phyloP scores from a whole-genome alignment of 2,888 invertebrate species.

The Reticulitermes lucifugus region DNA sequence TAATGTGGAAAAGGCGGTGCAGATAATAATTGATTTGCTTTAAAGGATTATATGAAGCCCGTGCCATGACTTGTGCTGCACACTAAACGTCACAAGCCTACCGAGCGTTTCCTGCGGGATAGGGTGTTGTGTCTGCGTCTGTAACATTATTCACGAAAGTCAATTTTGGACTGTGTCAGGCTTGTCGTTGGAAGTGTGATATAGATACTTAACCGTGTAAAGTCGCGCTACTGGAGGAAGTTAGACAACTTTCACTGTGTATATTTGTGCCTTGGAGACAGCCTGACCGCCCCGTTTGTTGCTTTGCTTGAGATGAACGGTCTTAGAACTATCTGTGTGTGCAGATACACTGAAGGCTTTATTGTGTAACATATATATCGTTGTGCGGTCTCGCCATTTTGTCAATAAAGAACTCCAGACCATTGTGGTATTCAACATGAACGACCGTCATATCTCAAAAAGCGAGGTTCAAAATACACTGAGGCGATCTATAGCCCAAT shows the following conservation, averaged over 20 bases:
- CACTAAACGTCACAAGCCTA: neutral
- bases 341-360: neutral
- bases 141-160: neutral
- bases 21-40: too few species aligned
- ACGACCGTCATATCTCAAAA: neutral
- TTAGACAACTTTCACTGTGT: neutral
- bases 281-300: neutral
- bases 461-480: neutral
- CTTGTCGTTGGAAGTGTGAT: neutral
- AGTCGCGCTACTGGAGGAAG: neutral
- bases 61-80: too few species aligned
- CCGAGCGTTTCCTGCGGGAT: neutral
- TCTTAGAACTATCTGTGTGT: neutral
- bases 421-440: neutral
- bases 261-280: neutral
- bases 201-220: neutral
- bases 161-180: neutral
- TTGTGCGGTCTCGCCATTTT: neutral
- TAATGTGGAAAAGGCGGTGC: too few species aligned
- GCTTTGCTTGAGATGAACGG: neutral
- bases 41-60: too few species aligned
- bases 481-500: neutral
- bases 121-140: neutral
- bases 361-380: neutral
- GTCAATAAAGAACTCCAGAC: conserved; percentile 1